Evolutionary conservation across 2,113 vertebrate genomes (phyloP).

Genomic region (Passer domesticus): DNA sequence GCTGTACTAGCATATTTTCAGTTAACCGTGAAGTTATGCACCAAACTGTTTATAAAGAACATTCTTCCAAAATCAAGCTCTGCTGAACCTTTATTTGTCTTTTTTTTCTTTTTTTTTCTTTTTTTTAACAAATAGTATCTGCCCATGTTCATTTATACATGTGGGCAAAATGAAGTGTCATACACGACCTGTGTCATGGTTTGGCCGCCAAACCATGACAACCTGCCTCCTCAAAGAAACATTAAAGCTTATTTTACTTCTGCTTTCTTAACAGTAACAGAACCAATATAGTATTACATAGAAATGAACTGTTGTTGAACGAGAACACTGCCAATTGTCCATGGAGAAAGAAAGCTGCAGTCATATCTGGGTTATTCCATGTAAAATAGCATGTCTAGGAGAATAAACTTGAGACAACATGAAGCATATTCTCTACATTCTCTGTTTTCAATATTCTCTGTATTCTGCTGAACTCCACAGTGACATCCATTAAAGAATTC

Average conservation of each 20-base stretch:
- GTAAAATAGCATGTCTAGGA: not conserved
- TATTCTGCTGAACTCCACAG: not conserved
- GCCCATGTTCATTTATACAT: not conserved
- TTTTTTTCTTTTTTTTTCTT: no score
- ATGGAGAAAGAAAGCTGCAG: not conserved
- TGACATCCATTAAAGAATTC: not conserved
- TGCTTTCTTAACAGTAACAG: not conserved
- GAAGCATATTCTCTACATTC: not conserved
- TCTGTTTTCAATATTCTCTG: not conserved
- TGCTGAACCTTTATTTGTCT: not conserved
- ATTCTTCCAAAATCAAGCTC: not conserved
- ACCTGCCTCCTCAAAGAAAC: not conserved
- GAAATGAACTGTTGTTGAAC: not conserved
- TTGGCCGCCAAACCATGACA: no score
- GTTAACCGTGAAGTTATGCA: not conserved
- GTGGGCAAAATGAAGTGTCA: not conserved
- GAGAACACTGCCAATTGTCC: not conserved
- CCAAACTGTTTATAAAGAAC: not conserved
- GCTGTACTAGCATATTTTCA: not conserved
- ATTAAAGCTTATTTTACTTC: not conserved
- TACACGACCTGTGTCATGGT: not conserved
- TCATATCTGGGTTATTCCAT: not conserved
- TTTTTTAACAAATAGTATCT: not conserved
- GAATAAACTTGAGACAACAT: not conserved
- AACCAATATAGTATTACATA: not conserved